phyloP scores from a whole-genome alignment of 1,140 invertebrate species.

The Drosophila prosaltans region DNA sequence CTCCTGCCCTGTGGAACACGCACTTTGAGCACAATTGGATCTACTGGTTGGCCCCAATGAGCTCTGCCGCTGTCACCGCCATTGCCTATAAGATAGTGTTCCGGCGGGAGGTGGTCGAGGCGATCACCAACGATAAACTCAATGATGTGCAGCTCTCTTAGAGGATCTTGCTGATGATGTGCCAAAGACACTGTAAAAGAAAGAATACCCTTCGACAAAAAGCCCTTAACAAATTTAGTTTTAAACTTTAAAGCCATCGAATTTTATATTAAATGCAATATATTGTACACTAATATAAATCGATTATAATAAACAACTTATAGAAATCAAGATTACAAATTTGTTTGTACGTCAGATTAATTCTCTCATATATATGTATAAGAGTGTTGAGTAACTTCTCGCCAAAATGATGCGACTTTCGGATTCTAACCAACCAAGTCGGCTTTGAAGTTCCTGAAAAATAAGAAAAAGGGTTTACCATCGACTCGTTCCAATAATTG shows the following conservation, averaged over 20 bases:
- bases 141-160: conserved; percentile 77
- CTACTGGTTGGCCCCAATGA: conserved; percentile 89
- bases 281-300: conserved; percentile 47
- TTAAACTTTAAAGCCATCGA: conserved; percentile 54
- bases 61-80: conserved; percentile 85
- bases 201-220: conserved; percentile 1
- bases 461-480: too few relatives aligned
- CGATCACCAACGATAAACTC: conserved; percentile 46
- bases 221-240: conserved; percentile 63
- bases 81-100: conserved; percentile 87
- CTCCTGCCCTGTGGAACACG: conserved; percentile 89
- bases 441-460: too few relatives aligned
- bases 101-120: conserved; percentile 73
- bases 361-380: too few relatives aligned
- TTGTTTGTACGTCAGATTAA: too few relatives aligned
- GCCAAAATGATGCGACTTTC: too few relatives aligned
- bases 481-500: too few relatives aligned
- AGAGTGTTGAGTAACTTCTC: too few relatives aligned
- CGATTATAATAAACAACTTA: conserved; percentile 54
- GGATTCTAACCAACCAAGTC: too few relatives aligned
- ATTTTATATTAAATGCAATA: conserved; percentile 54
- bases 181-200: conserved; percentile 44
- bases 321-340: too few relatives aligned
- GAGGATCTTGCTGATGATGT: background rate
- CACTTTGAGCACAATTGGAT: conserved; percentile 90